phyloP scores from a whole-genome alignment of 2,113 vertebrate species.

The Pelobates fuscus region DNA sequence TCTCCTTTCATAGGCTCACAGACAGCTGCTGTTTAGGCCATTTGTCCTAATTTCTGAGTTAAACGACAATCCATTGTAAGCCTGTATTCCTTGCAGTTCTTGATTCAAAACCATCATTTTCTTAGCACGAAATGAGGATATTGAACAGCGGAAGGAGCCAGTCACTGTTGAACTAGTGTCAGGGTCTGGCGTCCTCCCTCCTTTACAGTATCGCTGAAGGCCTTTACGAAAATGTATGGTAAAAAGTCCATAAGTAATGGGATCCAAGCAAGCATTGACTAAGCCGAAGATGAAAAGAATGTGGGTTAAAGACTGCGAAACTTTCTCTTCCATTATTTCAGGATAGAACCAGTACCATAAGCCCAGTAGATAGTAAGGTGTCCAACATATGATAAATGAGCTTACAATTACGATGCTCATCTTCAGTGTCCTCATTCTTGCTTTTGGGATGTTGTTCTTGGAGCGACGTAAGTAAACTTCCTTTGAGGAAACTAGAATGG shows the following conservation, averaged over 20 bases:
- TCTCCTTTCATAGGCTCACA: conserved; percentile 39
- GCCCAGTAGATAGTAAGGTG: conserved; percentile 77
- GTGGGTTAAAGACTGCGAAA: conserved; percentile 75
- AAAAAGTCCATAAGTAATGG: conserved; percentile 74
- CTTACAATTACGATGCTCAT: conserved; percentile 79
- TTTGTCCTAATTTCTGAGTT: conserved; percentile 14
- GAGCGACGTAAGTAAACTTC: conserved; percentile 74
- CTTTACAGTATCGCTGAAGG: conserved; percentile 59
- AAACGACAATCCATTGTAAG: background rate
- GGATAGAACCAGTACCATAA: conserved; percentile 81
- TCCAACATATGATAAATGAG: conserved; percentile 80
- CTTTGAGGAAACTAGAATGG: conserved; percentile 65
- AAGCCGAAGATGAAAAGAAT: conserved; percentile 80
- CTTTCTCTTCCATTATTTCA: conserved; percentile 71
- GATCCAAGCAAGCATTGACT: conserved; percentile 73
- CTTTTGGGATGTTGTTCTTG: conserved; percentile 78
- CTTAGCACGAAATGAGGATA: conserved; percentile 62
- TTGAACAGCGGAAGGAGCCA: conserved; percentile 63
- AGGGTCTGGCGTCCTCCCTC: conserved; percentile 43
- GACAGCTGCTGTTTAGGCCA: conserved; percentile 51
- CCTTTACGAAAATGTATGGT: conserved; percentile 69
- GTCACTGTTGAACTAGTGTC: conserved; percentile 67
- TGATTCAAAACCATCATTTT: conserved; percentile 43
- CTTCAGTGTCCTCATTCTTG: conserved; percentile 76
- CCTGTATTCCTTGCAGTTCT: conserved; percentile 31